Conservation (phyloP, 2,888 invertebrate species). For the Nymphalis c-album region DNA sequence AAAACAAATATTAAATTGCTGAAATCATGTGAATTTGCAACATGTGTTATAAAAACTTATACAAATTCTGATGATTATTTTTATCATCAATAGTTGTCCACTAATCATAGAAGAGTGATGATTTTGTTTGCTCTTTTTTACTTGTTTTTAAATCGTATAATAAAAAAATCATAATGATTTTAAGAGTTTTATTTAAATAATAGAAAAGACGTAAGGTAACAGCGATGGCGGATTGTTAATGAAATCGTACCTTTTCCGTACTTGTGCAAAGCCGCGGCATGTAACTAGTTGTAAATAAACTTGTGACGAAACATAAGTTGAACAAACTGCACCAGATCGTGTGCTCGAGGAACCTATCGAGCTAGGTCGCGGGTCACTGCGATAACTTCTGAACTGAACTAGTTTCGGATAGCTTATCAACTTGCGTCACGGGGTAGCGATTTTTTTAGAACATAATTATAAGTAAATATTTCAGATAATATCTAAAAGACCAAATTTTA, state of each 20-base stretch:
- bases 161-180: too few relatives aligned
- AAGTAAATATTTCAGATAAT: neutral
- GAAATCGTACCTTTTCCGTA: too few relatives aligned
- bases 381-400: slow-evolving; percentile 74
- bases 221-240: too few relatives aligned
- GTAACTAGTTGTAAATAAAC: slow-evolving; percentile 63
- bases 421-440: slow-evolving; percentile 68
- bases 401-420: slow-evolving; percentile 74
- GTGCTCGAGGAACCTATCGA: slow-evolving; percentile 59
- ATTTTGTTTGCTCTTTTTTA: too few relatives aligned
- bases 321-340: slow-evolving; percentile 70
- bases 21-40: neutral
- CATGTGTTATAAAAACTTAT: too few relatives aligned
- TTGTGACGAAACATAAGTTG: slow-evolving; percentile 67
- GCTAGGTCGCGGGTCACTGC: slow-evolving; percentile 50
- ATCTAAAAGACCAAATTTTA: neutral
- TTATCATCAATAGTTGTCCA: slow-evolving; percentile 47
- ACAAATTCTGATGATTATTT: slow-evolving; percentile 26
- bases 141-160: too few relatives aligned
- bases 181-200: too few relatives aligned
- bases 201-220: too few relatives aligned
- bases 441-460: slow-evolving; percentile 35
- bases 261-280: too few relatives aligned
- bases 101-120: too few relatives aligned
- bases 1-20: slow-evolving; percentile 1